These are phyloP conservation scores for Sturnira hondurensis DNA, from an alignment of 2,113 vertebrate species.

Conservation along the genomic window DNA sequence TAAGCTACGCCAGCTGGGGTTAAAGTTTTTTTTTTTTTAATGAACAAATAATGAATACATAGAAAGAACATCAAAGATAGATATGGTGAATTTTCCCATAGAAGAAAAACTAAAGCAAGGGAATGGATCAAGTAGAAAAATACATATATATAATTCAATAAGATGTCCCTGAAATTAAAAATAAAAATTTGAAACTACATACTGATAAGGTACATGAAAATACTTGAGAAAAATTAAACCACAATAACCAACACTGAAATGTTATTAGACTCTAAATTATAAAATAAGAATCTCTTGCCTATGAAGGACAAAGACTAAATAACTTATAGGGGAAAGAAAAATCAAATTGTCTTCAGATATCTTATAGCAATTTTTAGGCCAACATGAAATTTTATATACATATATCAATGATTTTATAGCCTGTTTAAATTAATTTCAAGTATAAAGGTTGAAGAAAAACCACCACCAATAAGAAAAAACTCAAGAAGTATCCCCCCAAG, in stretches of 20 bases:
- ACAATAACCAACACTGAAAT: background rate
- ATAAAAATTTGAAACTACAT: background rate
- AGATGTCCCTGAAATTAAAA: background rate
- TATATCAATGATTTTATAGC: background rate
- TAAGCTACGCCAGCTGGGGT: no score
- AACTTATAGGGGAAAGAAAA: background rate
- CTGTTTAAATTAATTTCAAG: background rate
- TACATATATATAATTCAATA: background rate
- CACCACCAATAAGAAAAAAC: background rate
- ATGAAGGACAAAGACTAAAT: background rate
- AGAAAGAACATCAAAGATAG: background rate
- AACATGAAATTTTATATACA: background rate
- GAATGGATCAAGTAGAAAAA: background rate
- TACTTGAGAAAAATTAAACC: background rate
- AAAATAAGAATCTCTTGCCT: background rate
- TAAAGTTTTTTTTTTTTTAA: background rate
- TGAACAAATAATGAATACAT: background rate
- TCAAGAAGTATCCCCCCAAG: background rate
- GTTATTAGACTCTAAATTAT: background rate
- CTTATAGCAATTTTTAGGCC: background rate
- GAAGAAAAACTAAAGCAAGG: background rate
- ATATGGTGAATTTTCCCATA: background rate
- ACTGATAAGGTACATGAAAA: background rate
- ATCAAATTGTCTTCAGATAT: background rate
- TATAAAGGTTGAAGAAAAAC: background rate